Percentiles rank a stretch among this genome's conserved stretches.
phyloP scores from a whole-genome alignment of 2,113 vertebrate genomes.

The Oenanthe oenanthe region DNA sequence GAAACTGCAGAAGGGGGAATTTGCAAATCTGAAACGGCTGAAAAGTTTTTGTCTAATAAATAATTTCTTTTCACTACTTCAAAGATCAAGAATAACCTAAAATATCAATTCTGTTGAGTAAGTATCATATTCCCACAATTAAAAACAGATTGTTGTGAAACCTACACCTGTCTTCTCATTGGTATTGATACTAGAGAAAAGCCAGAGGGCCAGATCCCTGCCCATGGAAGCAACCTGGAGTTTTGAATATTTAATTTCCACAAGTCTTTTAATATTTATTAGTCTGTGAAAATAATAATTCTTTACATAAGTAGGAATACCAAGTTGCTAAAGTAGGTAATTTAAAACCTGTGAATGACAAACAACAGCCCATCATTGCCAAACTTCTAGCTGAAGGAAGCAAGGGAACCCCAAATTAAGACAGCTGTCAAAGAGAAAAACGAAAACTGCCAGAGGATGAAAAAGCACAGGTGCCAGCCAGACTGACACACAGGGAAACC shows the following conservation, averaged over 20 bases:
- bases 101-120: background rate
- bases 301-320: background rate
- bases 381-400: background rate
- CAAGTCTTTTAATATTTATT: background rate
- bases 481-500: background rate
- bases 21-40: background rate
- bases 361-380: background rate
- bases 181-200: background rate
- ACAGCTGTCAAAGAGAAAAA: background rate
- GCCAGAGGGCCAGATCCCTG: background rate
- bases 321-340: background rate
- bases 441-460: background rate
- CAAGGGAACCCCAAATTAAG: background rate
- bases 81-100: background rate
- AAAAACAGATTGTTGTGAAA: background rate
- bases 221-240: background rate
- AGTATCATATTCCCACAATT: background rate
- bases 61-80: background rate
- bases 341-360: background rate
- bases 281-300: background rate
- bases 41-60: background rate
- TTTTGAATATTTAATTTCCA: background rate
- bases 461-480: conserved; percentile 12
- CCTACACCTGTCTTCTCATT: background rate
- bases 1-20: background rate